Percentiles rank a stretch among this genome's conserved stretches.
Evolutionary conservation across 2,888 invertebrate species (phyloP).

Genomic region (Drosophila testacea): DNA sequence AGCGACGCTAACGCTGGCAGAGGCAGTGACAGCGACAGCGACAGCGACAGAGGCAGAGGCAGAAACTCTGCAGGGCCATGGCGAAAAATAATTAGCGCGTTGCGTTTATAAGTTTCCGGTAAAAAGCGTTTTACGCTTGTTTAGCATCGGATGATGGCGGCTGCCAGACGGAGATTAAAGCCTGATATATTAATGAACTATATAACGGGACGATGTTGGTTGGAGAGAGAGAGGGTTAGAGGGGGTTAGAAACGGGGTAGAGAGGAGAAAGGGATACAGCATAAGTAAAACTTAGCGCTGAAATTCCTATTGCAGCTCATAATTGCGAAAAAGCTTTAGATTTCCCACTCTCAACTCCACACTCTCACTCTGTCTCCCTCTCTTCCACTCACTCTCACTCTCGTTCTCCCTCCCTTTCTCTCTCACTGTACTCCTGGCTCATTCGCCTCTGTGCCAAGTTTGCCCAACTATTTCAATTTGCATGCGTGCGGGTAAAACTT

Average conservation of each 20-base stretch:
- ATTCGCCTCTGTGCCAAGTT: slow-evolving; percentile 35
- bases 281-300: slow-evolving; percentile 1
- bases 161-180: slow-evolving; percentile 60
- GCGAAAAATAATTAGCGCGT: slow-evolving; percentile 73
- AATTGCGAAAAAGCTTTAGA: slow-evolving; percentile 38
- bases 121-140: slow-evolving; percentile 69
- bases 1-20: background rate
- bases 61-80: slow-evolving; percentile 1
- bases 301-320: slow-evolving; percentile 33
- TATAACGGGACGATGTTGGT: background rate
- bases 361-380: background rate
- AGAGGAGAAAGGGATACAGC: background rate
- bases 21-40: too few relatives aligned
- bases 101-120: slow-evolving; percentile 76
- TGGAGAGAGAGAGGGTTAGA: too few relatives aligned
- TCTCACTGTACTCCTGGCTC: background rate
- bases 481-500: slow-evolving; percentile 50
- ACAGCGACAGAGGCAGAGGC: background rate
- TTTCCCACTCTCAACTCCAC: background rate
- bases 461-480: slow-evolving; percentile 57
- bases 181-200: slow-evolving; percentile 68
- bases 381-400: background rate
- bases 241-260: too few relatives aligned
- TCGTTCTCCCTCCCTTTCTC: background rate
- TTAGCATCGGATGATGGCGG: slow-evolving; percentile 47